Percentiles rank a stretch among this genome's conserved stretches.
Conservation (phyloP, 2,888 invertebrate species). For the Patella depressa region DNA sequence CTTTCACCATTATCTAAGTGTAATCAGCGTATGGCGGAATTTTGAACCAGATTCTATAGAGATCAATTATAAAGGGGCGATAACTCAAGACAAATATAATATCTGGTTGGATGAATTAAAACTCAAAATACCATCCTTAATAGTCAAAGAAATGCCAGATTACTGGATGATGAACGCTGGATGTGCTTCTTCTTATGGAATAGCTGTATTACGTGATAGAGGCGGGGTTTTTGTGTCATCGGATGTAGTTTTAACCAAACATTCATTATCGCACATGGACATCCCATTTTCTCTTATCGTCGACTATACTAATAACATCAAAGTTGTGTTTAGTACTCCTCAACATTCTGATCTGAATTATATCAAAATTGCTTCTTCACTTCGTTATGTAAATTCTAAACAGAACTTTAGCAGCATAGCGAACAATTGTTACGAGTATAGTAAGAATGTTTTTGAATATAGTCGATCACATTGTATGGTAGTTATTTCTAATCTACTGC, state of each 20-base stretch:
- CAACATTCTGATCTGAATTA: not conserved
- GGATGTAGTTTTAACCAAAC: conserved; percentile 42
- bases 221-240: conserved; percentile 61
- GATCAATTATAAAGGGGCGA: conserved; percentile 45
- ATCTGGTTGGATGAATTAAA: conserved; percentile 58
- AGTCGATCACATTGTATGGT: conserved; percentile 18
- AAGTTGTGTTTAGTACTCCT: conserved; percentile 15
- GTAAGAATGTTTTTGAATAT: not conserved
- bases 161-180: conserved; percentile 42
- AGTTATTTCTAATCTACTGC: conserved; percentile 37
- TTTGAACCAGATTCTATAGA: conserved; percentile 59
- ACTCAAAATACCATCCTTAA: conserved; percentile 49
- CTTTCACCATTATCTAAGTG: conserved; percentile 61
- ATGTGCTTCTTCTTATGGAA: conserved; percentile 39
- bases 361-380: not conserved
- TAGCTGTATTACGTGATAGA: conserved; percentile 50
- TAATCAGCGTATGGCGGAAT: conserved; percentile 58
- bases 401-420: not conserved
- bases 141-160: conserved; percentile 39
- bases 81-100: conserved; percentile 48
- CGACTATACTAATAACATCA: not conserved
- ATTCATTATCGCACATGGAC: conserved; percentile 28
- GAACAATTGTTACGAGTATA: not conserved
- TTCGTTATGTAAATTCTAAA: not conserved
- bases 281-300: conserved; percentile 33